Evolutionary conservation across 2,797 vertebrate species (phyloP).

Genomic region (Lateolabrax maculatus): DNA sequence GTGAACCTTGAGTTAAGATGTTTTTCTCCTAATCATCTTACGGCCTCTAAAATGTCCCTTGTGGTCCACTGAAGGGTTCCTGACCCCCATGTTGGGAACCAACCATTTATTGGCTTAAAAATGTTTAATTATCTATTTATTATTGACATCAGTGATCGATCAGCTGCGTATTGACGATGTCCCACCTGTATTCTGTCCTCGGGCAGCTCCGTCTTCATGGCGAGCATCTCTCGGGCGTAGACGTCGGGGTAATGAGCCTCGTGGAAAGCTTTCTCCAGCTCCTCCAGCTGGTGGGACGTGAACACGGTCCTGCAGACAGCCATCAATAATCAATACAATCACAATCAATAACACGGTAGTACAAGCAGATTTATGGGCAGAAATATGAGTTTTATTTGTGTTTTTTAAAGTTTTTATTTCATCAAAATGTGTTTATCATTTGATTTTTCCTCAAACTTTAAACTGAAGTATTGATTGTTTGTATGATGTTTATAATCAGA

Average conservation of each 20-base stretch:
- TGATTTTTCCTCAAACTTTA: no score
- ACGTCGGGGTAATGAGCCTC: slow-evolving; percentile 97
- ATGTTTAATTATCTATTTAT: no score
- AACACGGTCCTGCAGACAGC: slow-evolving; percentile 90
- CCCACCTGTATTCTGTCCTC: slow-evolving; percentile 96
- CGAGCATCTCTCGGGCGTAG: slow-evolving; percentile 95
- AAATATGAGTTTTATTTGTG: no score
- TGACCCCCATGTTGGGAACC: neutral
- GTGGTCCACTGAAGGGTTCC: neutral
- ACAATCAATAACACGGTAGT: neutral
- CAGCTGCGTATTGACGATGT: neutral
- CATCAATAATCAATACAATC: neutral
- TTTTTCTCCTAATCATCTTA: neutral
- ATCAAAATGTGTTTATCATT: no score
- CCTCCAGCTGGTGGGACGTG: slow-evolving; percentile 94
- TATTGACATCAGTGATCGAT: neutral
- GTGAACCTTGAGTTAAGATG: no score
- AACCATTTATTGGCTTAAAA: no score
- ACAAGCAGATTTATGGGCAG: no score
- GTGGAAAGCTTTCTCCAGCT: slow-evolving; percentile 95
- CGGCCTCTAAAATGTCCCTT: neutral
- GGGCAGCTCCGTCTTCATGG: slow-evolving; percentile 94
- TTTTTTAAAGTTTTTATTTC: no score
- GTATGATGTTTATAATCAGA: no score
- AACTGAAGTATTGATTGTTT: no score